Percentiles rank a stretch among this genome's conserved stretches.
Conservation (phyloP, 2,113 vertebrate genomes). For the Ascaphus truei region DNA sequence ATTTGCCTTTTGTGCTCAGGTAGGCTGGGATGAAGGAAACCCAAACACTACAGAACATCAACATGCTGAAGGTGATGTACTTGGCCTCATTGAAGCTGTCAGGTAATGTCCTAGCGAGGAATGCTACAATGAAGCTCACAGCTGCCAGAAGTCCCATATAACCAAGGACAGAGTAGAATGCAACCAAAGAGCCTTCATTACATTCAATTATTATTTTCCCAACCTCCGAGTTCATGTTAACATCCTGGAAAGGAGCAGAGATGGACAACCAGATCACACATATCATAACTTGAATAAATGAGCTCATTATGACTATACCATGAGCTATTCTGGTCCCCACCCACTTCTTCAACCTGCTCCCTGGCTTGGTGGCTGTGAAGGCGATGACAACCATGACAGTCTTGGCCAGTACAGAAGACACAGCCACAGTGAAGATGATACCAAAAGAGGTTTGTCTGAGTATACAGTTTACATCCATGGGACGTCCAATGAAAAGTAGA, state of each 20-base stretch:
- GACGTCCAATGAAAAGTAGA: conserved; percentile 12
- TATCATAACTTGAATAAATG: no score
- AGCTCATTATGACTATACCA: no score
- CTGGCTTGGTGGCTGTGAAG: no score
- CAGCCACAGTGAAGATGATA: conserved; percentile 10
- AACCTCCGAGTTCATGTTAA: neutral
- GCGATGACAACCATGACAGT: no score
- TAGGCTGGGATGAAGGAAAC: conserved; percentile 32
- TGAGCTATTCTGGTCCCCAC: no score
- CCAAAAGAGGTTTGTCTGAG: conserved; percentile 24
- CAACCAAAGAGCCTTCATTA: conserved; percentile 15
- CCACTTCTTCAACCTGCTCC: no score
- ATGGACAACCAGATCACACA: no score
- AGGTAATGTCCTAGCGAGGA: neutral
- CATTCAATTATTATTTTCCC: conserved; percentile 20
- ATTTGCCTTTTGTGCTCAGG: conserved; percentile 15
- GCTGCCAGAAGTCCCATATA: conserved; percentile 45
- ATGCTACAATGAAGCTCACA: conserved; percentile 38
- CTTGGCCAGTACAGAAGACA: no score
- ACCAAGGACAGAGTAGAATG: conserved; percentile 38
- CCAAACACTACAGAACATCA: conserved; percentile 29
- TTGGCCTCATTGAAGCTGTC: conserved; percentile 36
- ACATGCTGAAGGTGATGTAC: conserved; percentile 14
- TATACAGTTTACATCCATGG: neutral
- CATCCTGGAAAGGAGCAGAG: no score